Base-by-base conservation (phyloP, 2,113 vertebrate genomes). In the Lepisosteus osseus region DNA sequence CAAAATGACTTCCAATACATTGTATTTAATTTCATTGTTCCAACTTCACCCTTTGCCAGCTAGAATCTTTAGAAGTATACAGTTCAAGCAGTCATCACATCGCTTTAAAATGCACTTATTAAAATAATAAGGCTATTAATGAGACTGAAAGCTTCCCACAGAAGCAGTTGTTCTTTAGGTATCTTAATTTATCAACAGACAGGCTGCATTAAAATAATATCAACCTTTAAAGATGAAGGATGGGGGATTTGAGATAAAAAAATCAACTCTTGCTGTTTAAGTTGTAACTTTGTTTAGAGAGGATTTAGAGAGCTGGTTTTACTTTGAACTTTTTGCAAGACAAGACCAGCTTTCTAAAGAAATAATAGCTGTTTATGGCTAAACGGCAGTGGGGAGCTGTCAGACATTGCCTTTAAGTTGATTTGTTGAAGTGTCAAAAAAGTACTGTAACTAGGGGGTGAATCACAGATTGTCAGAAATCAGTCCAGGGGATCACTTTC, bases 401-500 rank as follows among this genome's bases (percentile, higher is more conserved):
- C 85, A 86, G 84, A 14, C 79, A 62, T 71, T 83, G 80, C 82
- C 86, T 91, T 87, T 85, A 86, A 86, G 80, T 85, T 89, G 88
- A 91, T 92, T 90, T 89, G 86, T 84, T 74, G 84, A 78, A 84
- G 84, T 83, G 83, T 85, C 80, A 76, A 76, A 78, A 79, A 78
- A 82, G 82, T 78, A 77, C 44, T 44, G 42, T 12, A 4, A 43
- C 12, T 13, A 79, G 80, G 80, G 86, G 82, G 85, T 84, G 88
- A 86, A 86, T 88, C 82, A 74, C 76, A 79, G 80, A 87, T 90
- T 84, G 87, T 91, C 88, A 89, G 84, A 85, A 89, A 89, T 91
- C 89, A 89, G 89, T 91, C 89, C 85, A 82, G 72, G 72, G 81
- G 80, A 79, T 83, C 62, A 71, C 79, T 86, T 86, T 86, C 85